Base-by-base conservation (phyloP, 2,797 vertebrate species). In the Spinus pinus region DNA sequence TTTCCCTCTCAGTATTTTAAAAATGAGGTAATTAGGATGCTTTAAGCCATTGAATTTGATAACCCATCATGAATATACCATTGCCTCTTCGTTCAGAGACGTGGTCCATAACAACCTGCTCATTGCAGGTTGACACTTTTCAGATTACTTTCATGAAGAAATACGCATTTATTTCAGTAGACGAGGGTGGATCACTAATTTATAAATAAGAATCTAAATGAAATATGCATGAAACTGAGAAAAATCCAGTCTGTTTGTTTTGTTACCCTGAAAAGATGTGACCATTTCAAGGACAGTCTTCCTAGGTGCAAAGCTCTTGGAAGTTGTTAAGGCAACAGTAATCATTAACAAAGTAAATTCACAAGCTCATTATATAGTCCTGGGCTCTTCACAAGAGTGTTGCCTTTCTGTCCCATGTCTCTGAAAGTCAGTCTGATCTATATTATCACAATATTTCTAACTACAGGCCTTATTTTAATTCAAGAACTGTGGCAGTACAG, bases 51-150 rank as follows among this genome's bases (percentile, higher is more conserved):
- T 56, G 20, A 39, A 70, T 89, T 64, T 60, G 21, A 46, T 71
- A 64, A 56, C 2, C 3, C 9, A 16, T 49, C 50, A 56, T 62
- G 17, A 62, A 81, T 24, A 83, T 3, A 70, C 4, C 8, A 22
- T 12, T 41, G 9, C 1, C 15, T 7, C 6, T 54, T 35, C 5
- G 0, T 19, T 73, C 56, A 65, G 42, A 20, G 46, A 53, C 1
- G 4, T 53, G 11, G 23, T 77, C 6, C 10, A 16, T 37, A 69
- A 28, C 27, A n/a, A 15, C 22, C 62, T n/a, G 4, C 4, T 73
- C 7, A 47, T 19, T 33, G 21, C 20, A 74, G 16, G 33, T 35
- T 83, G 33, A 53, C 9, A 58, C 1, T 60, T 31, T 6, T 69
- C 42, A 70, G n/a, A 60, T 1, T 0, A 22, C 1, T 64, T 60